Conservation (phyloP, 2,113 vertebrate genomes). For the Gadus chalcogrammus region DNA sequence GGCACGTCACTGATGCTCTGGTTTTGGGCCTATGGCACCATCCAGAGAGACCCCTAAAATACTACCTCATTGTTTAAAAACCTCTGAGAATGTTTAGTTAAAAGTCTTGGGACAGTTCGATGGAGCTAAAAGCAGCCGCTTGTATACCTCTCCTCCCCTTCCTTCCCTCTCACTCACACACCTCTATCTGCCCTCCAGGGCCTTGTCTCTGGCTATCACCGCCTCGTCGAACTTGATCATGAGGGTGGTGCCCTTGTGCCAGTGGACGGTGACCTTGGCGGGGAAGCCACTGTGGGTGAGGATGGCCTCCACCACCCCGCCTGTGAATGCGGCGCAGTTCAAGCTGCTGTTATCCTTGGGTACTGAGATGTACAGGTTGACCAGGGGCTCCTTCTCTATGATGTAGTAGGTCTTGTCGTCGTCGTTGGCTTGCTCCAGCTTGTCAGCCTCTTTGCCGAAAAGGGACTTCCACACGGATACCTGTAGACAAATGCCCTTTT, state of each 20-base stretch:
- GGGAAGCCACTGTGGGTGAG: constrained; percentile 83
- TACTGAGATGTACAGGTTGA: constrained; percentile 84
- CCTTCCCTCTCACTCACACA: background rate
- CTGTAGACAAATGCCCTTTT: constrained; percentile 44
- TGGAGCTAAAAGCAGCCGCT: too few species aligned
- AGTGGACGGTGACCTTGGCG: constrained; percentile 84
- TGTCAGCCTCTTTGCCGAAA: constrained; percentile 86
- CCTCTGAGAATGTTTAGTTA: too few species aligned
- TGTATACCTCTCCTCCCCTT: too few species aligned
- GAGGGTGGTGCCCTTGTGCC: constrained; percentile 89
- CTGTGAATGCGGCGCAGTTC: constrained; percentile 86
- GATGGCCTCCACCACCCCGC: constrained; percentile 81
- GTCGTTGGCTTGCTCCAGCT: constrained; percentile 87
- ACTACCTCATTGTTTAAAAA: too few species aligned
- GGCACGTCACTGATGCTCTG: too few species aligned
- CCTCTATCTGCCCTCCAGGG: constrained; percentile 78
- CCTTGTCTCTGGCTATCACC: constrained; percentile 81
- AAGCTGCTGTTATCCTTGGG: constrained; percentile 87
- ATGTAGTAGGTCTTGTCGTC: constrained; percentile 87
- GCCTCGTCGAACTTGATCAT: constrained; percentile 89
- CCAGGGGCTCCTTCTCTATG: constrained; percentile 83
- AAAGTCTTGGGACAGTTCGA: too few species aligned
- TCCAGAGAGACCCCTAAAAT: too few species aligned
- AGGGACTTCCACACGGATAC: constrained; percentile 81
- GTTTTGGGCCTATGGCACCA: too few species aligned